Percentiles rank a stretch among this genome's conserved stretches.
These are phyloP conservation scores for Passer domesticus DNA, from an alignment of 2,113 vertebrate species.

Conservation along the genomic window DNA sequence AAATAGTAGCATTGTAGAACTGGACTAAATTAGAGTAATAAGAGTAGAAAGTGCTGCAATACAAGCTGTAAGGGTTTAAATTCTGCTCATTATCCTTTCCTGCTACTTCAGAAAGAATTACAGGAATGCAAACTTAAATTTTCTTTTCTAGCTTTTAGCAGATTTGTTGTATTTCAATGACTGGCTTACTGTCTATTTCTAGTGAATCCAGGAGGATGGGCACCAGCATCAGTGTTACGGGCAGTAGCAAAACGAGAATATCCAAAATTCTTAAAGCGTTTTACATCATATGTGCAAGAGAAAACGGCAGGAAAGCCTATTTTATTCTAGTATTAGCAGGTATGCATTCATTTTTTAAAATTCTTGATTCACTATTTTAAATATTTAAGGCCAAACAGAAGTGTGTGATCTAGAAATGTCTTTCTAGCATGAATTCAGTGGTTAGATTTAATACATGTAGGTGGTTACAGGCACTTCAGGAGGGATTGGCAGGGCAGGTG, in stretches of 20 bases:
- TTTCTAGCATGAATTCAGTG: not conserved
- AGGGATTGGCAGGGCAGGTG: not conserved
- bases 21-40: not conserved
- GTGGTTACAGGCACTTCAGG: not conserved
- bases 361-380: not conserved
- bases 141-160: not conserved
- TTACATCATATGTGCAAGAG: slow-evolving; percentile 92
- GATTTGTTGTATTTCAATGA: not conserved
- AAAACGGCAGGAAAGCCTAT: slow-evolving; percentile 88
- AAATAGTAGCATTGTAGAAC: not conserved
- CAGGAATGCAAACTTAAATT: not conserved
- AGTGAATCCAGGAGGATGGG: slow-evolving; percentile 98
- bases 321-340: slow-evolving; percentile 84
- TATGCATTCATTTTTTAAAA: slow-evolving; percentile 3
- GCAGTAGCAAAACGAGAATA: slow-evolving; percentile 94
- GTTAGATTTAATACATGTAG: not conserved
- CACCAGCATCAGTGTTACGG: slow-evolving; percentile 93
- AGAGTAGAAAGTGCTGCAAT: not conserved
- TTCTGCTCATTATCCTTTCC: not conserved
- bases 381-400: not conserved
- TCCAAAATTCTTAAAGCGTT: slow-evolving; percentile 95
- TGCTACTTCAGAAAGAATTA: not conserved
- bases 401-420: not conserved
- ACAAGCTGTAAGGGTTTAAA: not conserved
- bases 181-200: not conserved